Percentiles rank a stretch among this genome's conserved stretches.
Conservation (phyloP, 2,113 vertebrate genomes). For the Sisor rabdophorus region DNA sequence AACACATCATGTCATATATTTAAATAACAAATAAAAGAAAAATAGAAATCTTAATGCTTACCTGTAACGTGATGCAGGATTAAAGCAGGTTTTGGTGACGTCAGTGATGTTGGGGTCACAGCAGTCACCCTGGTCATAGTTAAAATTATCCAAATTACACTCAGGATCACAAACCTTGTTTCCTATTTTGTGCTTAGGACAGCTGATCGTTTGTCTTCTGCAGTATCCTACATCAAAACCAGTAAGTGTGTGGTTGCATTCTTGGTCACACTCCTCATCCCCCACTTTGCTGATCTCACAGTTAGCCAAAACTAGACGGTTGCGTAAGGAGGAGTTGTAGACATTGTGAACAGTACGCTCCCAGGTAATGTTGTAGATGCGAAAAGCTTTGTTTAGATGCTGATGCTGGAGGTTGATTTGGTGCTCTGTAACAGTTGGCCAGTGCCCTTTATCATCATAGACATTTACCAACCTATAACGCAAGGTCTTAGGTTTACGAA, state of each 20-base stretch:
- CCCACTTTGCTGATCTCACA: constrained; percentile 95
- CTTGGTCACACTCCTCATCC: constrained; percentile 83
- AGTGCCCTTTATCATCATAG: constrained; percentile 72
- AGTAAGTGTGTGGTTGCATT: constrained; percentile 92
- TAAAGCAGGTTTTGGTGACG: constrained; percentile 96
- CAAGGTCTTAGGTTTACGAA: constrained; percentile 83
- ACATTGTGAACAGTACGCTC: constrained; percentile 87
- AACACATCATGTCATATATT: not conserved
- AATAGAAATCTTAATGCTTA: constrained; percentile 60
- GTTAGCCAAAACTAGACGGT: constrained; percentile 88
- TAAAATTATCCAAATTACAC: constrained; percentile 89
- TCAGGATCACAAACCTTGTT: constrained; percentile 91
- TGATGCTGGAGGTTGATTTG: constrained; percentile 94
- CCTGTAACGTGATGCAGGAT: constrained; percentile 90
- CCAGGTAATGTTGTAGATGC: constrained; percentile 92
- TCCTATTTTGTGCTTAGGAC: constrained; percentile 80
- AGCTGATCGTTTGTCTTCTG: constrained; percentile 66
- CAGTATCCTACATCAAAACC: constrained; percentile 91
- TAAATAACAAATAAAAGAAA: not conserved
- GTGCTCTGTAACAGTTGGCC: constrained; percentile 84
- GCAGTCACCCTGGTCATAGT: constrained; percentile 90
- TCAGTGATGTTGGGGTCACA: constrained; percentile 92
- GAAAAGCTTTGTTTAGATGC: constrained; percentile 86
- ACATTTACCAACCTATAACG: constrained; percentile 91
- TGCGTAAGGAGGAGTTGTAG: constrained; percentile 85